Percentiles rank a stretch among this genome's conserved stretches.
Conservation (phyloP, 2,797 vertebrate genomes). For the Coregonus suidteri region DNA sequence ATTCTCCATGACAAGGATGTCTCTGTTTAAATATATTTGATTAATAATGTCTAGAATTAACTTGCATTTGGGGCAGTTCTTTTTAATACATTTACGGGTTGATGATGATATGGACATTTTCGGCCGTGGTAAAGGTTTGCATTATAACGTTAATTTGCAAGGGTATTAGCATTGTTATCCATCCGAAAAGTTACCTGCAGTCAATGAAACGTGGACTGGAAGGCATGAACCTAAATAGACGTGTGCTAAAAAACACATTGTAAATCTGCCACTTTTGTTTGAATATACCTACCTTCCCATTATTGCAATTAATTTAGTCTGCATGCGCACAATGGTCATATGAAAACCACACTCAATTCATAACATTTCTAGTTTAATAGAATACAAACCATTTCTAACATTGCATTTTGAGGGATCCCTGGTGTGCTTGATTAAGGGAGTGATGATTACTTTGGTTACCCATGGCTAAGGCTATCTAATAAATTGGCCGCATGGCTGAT, state of each 20-base stretch:
- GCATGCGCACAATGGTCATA: not conserved
- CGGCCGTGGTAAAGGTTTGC: not conserved
- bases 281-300: not conserved
- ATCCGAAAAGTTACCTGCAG: not conserved
- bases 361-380: not conserved
- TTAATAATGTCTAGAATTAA: not conserved
- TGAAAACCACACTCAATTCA: not conserved
- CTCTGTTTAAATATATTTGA: not conserved
- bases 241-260: too few species aligned
- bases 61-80: not conserved
- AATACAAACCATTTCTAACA: not conserved
- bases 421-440: not conserved
- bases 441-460: not conserved
- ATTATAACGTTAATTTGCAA: not conserved
- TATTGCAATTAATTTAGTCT: not conserved
- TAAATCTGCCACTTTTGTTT: too few species aligned
- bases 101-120: not conserved
- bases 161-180: not conserved
- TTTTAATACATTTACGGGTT: not conserved
- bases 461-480: not conserved
- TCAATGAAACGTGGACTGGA: not conserved
- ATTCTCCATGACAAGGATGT: not conserved
- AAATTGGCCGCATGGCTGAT: not conserved
- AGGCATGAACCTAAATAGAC: too few species aligned
- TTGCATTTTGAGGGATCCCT: not conserved